Base-by-base conservation (phyloP, 2,888 invertebrate genomes). In the Laothoe populi region DNA sequence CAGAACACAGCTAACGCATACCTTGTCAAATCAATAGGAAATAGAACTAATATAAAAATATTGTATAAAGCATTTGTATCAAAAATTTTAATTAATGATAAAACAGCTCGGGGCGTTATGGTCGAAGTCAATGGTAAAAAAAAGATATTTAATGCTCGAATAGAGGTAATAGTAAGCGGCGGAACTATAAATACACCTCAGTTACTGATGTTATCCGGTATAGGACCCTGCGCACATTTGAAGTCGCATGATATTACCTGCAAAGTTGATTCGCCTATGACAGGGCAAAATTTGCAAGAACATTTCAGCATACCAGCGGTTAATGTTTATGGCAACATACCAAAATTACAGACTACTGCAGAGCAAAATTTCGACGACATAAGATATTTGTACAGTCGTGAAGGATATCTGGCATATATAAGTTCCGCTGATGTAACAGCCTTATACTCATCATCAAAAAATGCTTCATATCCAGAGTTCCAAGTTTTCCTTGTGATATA, bases 1-100 rank as follows among this genome's bases (percentile, higher is more conserved):
- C 83, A 82, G 64, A 92, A 91, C 64, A 86, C 92, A 0, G 85
- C 92, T 1, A 87, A 83, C 60, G 87, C 91, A 49, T 95, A 87
- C 66, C 73, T 94, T n/a, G n/a, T n/a, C 0, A 71, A 82, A 4
- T 70, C 64, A 4, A 60, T 70, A 7, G 69, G 67, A 63, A 58
- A 69, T 0, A 70, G 79, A 59, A 61, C 62, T 7, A 87, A 87
- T 68, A 66, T 87, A 11, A 73, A 82, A 61, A 69, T 87, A 0
- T 72, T 84, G 7, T 93, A 92, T 42, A 74, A 92, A 65, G 83
- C 91, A 0, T 78, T 86, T 11, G 94, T 88, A 3, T 61, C 61
- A 10, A 78, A 60, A 61, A 53, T 63, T 26, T 48, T 62, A 48
- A 38, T 62, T 38, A 40, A 26, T n/a, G 1, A 82, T 63, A 46